Percentiles rank a stretch among this genome's conserved stretches.
Conservation (phyloP, 2,888 invertebrate genomes). For the Buathra laborator region DNA sequence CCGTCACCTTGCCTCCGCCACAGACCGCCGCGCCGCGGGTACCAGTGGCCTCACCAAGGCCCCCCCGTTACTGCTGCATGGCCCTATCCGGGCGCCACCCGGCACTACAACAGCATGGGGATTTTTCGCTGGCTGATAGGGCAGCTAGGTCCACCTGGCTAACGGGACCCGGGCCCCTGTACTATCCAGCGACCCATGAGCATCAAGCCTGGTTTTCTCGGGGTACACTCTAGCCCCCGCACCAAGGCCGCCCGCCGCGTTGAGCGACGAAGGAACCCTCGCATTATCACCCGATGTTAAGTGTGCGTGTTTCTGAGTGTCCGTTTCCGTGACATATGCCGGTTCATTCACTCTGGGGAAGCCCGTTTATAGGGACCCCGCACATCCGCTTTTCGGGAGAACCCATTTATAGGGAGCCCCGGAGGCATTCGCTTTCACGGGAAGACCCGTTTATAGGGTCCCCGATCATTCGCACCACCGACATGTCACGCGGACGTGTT, state of each 20-base stretch:
- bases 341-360: conserved; percentile 1
- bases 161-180: conserved; percentile 43
- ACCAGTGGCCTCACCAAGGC: conserved; percentile 31
- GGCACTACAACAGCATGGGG: conserved; percentile 35
- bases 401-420: background rate
- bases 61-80: conserved; percentile 36
- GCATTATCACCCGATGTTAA: background rate
- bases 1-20: background rate
- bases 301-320: background rate
- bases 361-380: conserved; percentile 30
- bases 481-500: background rate
- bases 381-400: background rate
- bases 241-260: background rate
- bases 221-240: conserved; percentile 36
- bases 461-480: conserved; percentile 1
- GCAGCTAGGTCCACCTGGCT: conserved; percentile 51
- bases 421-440: conserved; percentile 2
- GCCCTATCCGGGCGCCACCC: conserved; percentile 53
- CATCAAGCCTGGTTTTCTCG: conserved; percentile 17
- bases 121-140: conserved; percentile 50
- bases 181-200: conserved; percentile 52
- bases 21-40: background rate
- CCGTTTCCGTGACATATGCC: background rate
- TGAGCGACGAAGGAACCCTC: background rate
- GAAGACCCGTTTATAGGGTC: conserved; percentile 7